Base-by-base conservation (phyloP, 1,140 invertebrate species). In the Pseudomyrmex cubaensis region DNA sequence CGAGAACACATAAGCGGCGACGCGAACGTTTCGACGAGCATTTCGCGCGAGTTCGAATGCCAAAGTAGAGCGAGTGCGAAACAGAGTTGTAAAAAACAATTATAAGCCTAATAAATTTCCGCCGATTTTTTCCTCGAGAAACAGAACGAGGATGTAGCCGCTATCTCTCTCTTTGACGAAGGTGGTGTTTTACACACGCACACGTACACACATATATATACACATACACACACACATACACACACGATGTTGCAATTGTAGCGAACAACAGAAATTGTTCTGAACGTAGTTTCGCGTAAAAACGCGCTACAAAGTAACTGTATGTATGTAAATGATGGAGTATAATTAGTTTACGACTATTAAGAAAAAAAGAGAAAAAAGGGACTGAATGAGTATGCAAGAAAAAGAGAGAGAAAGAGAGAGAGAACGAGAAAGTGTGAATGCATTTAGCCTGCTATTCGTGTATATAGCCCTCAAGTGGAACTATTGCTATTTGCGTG, bases 401-500 rank as follows among this genome's bases (percentile, higher is more conserved):
- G 84, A 17, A 9, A 20, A 20, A 20, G 20, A 20, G 20, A 67
- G 48, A 12, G 54, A n/a, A 46, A 72, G 48, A 25, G 59, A 25
- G 50, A 12, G 17, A 52, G 15, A 22, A 22, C 56, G 25, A 13
- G 20, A 9, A 62, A 56, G 22, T 56, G 46, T 83, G 82, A 77
- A 86, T 48, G 59, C 67, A 56, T 90, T 92, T 91, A 90, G 84
- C 87, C 86, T 85, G 85, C 83, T 87, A 72, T 90, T 72, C 84
- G 61, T 93, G 92, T 93, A 93, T 73, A 93, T 93, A 93, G 85
- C 88, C 85, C 88, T 84, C 83, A 83, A 89, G 89, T 85, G 83
- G 87, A 90, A 90, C 87, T 92, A 90, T 89, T 90, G 89, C 88
- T 90, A 92, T 89, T 75, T 75, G 75, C 78, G 67, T 86, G 89